Base-by-base conservation (phyloP, 1,140 invertebrate genomes). In the Drosophila biarmipes region DNA sequence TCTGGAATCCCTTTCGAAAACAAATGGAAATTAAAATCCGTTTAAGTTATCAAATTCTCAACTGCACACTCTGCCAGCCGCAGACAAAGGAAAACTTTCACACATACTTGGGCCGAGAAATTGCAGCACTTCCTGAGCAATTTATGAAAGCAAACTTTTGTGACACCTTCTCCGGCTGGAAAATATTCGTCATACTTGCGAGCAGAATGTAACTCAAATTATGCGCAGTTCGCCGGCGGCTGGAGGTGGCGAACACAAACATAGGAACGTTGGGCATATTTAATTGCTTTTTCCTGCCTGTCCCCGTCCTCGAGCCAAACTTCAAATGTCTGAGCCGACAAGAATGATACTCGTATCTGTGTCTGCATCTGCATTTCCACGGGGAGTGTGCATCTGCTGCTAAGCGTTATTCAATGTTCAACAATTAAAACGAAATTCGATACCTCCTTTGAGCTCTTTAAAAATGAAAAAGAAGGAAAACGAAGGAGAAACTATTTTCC, bases 251-350 rank as follows among this genome's bases (percentile, higher is more conserved):
- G 11, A 61, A 58, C 11, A 31, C 48, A 63, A 40, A 57, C 15
- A 61, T 10, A 14, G 35, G 15, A 43, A 35, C 27, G 35, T 42
- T 59, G 42, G 64, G 52, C 61, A 48, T 59, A 63, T 61, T 68
- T 85, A 85, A 84, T 85, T 84, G 66, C 76, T 77, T 80, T 84
- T 85, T 57, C 66, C 66, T 85, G 72, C 77, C 54, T 27, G 52
- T 57, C 29, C 24, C 48, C 34, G 17, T 43, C 48, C 38, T 40
- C 37, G 34, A 21, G 43, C 17, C n/a, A 59, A 76, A 66, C 66
- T 73, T 48, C 21, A 64, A 75, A 54, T 56, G 56, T 72, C 48
- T 57, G 29, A 6, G 15, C 19, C 61, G 29, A 43, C 61, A 45
- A 61, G 56, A 62, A 45, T 35, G 40, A 64, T 46, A 29, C 29